Conservation (phyloP, 2,888 invertebrate genomes). For the Boloria selene region DNA sequence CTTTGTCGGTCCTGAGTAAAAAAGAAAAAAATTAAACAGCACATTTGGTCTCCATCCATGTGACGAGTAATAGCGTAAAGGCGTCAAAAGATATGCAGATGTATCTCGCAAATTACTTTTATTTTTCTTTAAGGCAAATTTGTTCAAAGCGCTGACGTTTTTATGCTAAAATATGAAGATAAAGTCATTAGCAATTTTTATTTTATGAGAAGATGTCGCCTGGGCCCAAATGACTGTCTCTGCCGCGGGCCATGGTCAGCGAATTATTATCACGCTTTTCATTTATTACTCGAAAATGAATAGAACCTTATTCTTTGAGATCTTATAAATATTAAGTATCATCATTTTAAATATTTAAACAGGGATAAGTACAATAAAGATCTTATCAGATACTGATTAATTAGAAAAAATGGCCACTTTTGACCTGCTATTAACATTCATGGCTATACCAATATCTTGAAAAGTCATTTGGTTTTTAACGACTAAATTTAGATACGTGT, state of each 20-base stretch:
- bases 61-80: constrained; percentile 61
- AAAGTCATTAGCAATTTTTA: constrained; percentile 73
- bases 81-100: constrained; percentile 75
- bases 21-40: constrained; percentile 50
- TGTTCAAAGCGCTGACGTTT: constrained; percentile 67
- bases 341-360: constrained; percentile 2
- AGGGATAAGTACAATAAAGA: not conserved
- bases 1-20: not conserved
- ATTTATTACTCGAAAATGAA: constrained; percentile 31
- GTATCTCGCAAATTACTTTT: constrained; percentile 62
- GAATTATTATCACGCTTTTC: constrained; percentile 47
- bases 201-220: constrained; percentile 70
- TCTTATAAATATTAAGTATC: not conserved
- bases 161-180: constrained; percentile 80
- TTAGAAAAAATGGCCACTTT: constrained; percentile 4
- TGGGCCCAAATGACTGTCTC: constrained; percentile 53
- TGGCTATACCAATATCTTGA: not conserved
- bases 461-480: constrained; percentile 5
- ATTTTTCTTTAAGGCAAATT: constrained; percentile 58
- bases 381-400: constrained; percentile 11
- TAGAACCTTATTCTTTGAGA: constrained; percentile 11
- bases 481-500: not conserved
- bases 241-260: constrained; percentile 62
- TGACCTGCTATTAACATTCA: not conserved
- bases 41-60: constrained; percentile 64